phyloP scores from a whole-genome alignment of 1,140 invertebrate species.

The Monomorium pharaonis region DNA sequence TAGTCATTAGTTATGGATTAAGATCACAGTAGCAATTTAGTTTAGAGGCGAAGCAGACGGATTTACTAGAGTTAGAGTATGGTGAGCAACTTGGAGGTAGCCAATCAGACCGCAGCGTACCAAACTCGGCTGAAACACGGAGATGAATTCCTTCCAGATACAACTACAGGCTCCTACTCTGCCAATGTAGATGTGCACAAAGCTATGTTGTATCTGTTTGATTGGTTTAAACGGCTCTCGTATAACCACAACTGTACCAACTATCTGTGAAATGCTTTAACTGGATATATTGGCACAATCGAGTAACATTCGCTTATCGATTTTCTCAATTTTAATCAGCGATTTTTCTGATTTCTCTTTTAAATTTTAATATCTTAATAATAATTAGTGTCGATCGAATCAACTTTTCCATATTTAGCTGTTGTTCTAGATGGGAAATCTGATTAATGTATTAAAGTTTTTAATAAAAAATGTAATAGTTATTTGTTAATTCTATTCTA shows the following conservation, averaged over 20 bases:
- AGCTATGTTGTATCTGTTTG: slow-evolving; percentile 65
- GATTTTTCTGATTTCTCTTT: not conserved
- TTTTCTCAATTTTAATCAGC: not conserved
- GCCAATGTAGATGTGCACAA: slow-evolving; percentile 43
- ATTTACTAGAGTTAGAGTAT: slow-evolving; percentile 60
- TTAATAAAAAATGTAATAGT: not conserved
- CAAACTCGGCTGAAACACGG: slow-evolving; percentile 56
- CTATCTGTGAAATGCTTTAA: slow-evolving; percentile 68
- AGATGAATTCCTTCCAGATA: slow-evolving; percentile 65
- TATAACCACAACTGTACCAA: slow-evolving; percentile 67
- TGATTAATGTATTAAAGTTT: too few relatives aligned
- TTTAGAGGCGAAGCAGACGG: not conserved
- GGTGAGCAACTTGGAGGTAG: slow-evolving; percentile 34
- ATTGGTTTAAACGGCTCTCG: slow-evolving; percentile 70
- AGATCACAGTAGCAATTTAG: slow-evolving; percentile 37
- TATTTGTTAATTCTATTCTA: not conserved
- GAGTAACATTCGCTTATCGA: slow-evolving; percentile 61
- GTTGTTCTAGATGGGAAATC: not conserved
- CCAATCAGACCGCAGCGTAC: slow-evolving; percentile 54
- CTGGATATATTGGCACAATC: slow-evolving; percentile 62
- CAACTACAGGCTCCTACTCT: slow-evolving; percentile 32
- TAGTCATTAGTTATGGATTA: slow-evolving; percentile 65
- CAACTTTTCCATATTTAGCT: not conserved
- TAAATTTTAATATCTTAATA: not conserved
- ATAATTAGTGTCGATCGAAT: not conserved